These are phyloP conservation scores for Perccottus glenii DNA, from an alignment of 2,113 vertebrate species.

Conservation along the genomic window DNA sequence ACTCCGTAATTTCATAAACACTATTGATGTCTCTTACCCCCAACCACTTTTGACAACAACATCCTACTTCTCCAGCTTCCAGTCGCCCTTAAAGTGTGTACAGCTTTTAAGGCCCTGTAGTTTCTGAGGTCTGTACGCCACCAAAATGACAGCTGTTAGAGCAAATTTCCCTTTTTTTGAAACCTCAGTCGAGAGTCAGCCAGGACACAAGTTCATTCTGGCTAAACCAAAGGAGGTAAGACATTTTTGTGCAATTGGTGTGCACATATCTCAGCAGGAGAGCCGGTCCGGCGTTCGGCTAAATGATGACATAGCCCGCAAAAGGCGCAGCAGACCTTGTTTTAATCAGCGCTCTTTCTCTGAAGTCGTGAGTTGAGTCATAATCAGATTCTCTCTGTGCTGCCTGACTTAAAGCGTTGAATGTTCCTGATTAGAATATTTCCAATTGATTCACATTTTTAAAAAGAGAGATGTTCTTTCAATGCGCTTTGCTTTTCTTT, in stretches of 20 bases:
- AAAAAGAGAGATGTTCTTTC: conserved; percentile 23
- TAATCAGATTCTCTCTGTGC: conserved; percentile 43
- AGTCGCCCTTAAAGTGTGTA: conserved; percentile 61
- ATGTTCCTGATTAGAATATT: conserved; percentile 57
- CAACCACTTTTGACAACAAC: conserved; percentile 8
- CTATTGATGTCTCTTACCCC: conserved; percentile 61
- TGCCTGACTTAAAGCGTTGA: conserved; percentile 38
- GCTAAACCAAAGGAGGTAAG: conserved; percentile 67
- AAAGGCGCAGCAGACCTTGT: conserved; percentile 23
- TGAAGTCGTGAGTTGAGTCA: conserved; percentile 35
- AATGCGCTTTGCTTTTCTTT: conserved; percentile 41
- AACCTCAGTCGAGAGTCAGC: conserved; percentile 60
- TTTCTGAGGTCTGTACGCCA: conserved; percentile 67
- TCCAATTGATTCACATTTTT: conserved; percentile 34
- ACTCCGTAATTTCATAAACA: conserved; percentile 68
- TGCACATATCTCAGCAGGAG: conserved; percentile 54
- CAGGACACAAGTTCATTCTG: conserved; percentile 61
- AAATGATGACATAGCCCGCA: conserved; percentile 62
- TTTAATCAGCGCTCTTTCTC: conserved; percentile 49
- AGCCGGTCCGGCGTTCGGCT: conserved; percentile 37
- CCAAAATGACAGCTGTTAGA: conserved; percentile 74
- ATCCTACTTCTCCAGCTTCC: conserved; percentile 45
- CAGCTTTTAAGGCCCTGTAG: conserved; percentile 62
- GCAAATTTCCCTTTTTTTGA: conserved; percentile 72
- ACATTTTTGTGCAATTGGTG: conserved; percentile 66